A percentile compares a stretch with the other conserved stretches of the same genome.
phyloP scores from a whole-genome alignment of 2,113 vertebrate species.

The Carlito syrichta region DNA sequence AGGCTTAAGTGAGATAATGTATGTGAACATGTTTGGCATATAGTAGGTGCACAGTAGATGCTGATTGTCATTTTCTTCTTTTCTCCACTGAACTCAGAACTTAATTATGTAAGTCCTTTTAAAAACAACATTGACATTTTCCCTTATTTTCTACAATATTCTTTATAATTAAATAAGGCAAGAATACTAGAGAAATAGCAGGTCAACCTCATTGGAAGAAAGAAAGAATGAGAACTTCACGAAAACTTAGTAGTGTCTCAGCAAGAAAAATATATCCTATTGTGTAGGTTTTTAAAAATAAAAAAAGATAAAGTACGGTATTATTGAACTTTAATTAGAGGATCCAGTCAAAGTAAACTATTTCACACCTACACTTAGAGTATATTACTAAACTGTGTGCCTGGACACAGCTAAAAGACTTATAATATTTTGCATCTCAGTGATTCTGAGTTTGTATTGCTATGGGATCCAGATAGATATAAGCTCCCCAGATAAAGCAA shows the following conservation, averaged over 20 bases:
- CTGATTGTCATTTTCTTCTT: not conserved
- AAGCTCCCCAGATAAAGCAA: not conserved
- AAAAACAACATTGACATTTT: not conserved
- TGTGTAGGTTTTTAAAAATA: not conserved
- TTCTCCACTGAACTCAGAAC: not conserved
- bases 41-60: not conserved
- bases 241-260: slow-evolving; percentile 2
- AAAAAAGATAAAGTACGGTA: not conserved
- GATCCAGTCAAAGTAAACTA: not conserved
- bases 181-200: not conserved
- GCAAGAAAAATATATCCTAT: not conserved
- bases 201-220: not conserved
- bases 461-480: not conserved
- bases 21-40: not conserved
- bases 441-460: slow-evolving; percentile 16
- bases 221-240: not conserved
- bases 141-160: not conserved
- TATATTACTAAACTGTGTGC: not conserved
- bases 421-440: not conserved
- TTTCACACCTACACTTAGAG: not conserved
- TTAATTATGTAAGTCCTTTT: slow-evolving; percentile 17
- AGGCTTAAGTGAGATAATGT: not conserved
- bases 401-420: not conserved
- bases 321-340: slow-evolving; percentile 23
- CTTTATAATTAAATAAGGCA: slow-evolving; percentile 29